Evolutionary conservation across 2,113 vertebrate species (phyloP), one percentile per base, ranked within the genome.

Genomic region (Ctenodactylus gundi): DNA sequence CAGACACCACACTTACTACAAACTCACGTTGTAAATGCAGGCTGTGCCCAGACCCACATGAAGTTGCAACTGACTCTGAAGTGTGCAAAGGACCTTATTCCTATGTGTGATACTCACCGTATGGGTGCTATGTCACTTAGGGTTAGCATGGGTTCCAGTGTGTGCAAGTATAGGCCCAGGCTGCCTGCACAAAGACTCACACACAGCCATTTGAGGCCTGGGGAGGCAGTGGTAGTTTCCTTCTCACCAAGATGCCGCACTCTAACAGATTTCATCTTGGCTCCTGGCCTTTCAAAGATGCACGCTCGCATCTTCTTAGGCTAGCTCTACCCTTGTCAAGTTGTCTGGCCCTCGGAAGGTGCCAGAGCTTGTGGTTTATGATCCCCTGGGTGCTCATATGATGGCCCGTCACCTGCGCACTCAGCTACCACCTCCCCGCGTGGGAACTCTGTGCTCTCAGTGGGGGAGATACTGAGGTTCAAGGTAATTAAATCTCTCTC

Each of bases 401-500:
- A 31, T 62, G n/a, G 39, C 95, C 94, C 36, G 82, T 75, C 41
- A 51, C 94, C 93, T 81, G 92, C 34, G 7, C 68, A 91, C 75
- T 67, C 57, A 58, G 91, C 65, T 60, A n/a, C 20, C n/a, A n/a
- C n/a, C n/a, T 39, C 7, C 93, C n/a, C 4, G 88, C 46, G 34
- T 83, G 85, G 80, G 72, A 88, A 23, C 65, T 31, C 87, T 46
- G 84, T 44, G 72, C 76, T 93, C 93, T 94, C 90, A 53, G 84
- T 13, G 0, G 84, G 84, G 72, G 91, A 96, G 75, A 55, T 39
- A 75, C 91, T 91, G 83, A 96, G 68, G 85, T 91, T 96, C 84
- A 53, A 97, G 55, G 96, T 97, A 97, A 97, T 98, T 97, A 98
- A 97, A 97, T 98, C 92, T 97, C 62, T 91, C 76, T 97, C 85